Percentiles rank a stretch among this genome's conserved stretches.
Evolutionary conservation across 2,888 invertebrate species (phyloP).

Genomic region (Aphidius colemani): DNA sequence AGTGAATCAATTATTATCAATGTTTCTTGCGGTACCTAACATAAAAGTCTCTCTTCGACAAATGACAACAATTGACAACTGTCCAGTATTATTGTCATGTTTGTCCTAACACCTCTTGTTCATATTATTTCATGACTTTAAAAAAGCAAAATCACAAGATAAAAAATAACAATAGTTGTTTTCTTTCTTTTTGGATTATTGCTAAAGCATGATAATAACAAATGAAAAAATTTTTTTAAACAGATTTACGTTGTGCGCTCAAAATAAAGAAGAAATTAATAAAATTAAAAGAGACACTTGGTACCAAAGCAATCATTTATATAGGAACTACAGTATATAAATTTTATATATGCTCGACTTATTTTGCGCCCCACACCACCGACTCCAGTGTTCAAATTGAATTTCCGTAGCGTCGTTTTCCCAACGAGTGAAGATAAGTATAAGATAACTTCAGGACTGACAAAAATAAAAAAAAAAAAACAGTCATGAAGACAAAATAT

Average conservation of each 20-base stretch:
- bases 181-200: too few relatives aligned
- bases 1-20: conserved; percentile 50
- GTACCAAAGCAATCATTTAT: background rate
- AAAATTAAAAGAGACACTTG: conserved; percentile 3
- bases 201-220: too few relatives aligned
- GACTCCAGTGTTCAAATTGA: conserved; percentile 58
- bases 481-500: conserved; percentile 15
- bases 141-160: too few relatives aligned
- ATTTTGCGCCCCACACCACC: conserved; percentile 56
- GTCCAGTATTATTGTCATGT: background rate
- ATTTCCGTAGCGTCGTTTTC: conserved; percentile 44
- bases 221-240: conserved; percentile 2
- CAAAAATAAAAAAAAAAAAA: conserved; percentile 15
- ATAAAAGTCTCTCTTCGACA: conserved; percentile 50
- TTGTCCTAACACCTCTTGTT: too few relatives aligned
- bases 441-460: conserved; percentile 17
- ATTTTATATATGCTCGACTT: conserved; percentile 27
- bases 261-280: background rate
- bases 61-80: conserved; percentile 23
- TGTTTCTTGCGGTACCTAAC: conserved; percentile 56
- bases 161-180: too few relatives aligned
- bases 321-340: conserved; percentile 3
- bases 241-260: conserved; percentile 11
- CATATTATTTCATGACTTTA: too few relatives aligned
- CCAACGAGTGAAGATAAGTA: conserved; percentile 32